Percentiles rank a stretch among this genome's conserved stretches.
Evolutionary conservation across 2,888 invertebrate genomes (phyloP).

Genomic region (Cheilosia pagana): DNA sequence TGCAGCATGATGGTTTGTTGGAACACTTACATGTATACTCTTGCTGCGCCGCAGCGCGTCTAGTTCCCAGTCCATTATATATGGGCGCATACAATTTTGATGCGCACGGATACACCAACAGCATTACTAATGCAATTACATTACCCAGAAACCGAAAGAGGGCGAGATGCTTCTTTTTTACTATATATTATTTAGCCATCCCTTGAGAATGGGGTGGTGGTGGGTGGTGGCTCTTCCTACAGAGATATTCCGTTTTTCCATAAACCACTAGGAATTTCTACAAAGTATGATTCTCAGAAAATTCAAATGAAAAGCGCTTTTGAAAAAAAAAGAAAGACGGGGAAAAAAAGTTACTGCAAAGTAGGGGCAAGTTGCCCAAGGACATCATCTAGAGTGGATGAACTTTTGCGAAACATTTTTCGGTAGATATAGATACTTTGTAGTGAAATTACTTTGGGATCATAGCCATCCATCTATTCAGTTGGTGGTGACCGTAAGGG

Average conservation of each 20-base stretch:
- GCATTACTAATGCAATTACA: conserved; percentile 63
- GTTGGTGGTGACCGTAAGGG: no score
- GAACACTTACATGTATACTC: conserved; percentile 17
- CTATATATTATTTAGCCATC: background rate
- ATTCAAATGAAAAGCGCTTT: conserved; percentile 19
- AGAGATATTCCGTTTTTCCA: background rate
- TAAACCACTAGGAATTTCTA: conserved; percentile 10
- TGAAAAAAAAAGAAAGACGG: conserved; percentile 1
- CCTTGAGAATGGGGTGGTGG: background rate
- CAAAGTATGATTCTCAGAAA: conserved; percentile 41
- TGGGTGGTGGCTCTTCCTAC: background rate
- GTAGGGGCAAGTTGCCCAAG: background rate
- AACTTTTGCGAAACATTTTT: background rate
- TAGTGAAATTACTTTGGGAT: no score
- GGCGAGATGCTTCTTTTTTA: conserved; percentile 17
- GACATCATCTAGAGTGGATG: background rate
- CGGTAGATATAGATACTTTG: background rate
- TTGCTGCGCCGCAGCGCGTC: background rate
- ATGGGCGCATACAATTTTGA: conserved; percentile 41
- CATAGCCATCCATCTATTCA: no score
- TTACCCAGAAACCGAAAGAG: conserved; percentile 42
- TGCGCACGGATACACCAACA: conserved; percentile 43
- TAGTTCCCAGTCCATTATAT: conserved; percentile 42
- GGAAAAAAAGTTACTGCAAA: background rate
- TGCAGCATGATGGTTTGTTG: conserved; percentile 26